These are phyloP conservation scores for Parthenolecanium corni DNA, from an alignment of 2,888 invertebrate species.

Conservation along the genomic window DNA sequence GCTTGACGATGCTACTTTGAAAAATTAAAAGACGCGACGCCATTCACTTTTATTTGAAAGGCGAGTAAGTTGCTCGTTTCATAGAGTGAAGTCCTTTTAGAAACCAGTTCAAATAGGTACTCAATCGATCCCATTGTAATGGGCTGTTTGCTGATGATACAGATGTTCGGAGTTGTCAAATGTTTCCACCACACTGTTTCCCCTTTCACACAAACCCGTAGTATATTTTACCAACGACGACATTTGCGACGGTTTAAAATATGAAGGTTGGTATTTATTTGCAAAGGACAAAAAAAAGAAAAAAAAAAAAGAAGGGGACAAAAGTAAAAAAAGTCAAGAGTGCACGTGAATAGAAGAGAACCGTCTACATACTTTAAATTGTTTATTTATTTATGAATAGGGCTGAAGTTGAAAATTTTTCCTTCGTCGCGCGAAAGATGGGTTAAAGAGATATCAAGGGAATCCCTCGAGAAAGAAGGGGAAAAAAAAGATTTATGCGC, in stretches of 20 bases:
- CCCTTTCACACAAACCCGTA: neutral
- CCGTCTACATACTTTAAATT: too few species aligned
- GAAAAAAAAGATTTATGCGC: too few species aligned
- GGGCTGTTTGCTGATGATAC: conserved; percentile 2
- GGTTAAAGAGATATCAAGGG: too few species aligned
- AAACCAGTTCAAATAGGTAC: conserved; percentile 10
- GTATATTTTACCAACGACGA: neutral
- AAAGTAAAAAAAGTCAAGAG: too few species aligned
- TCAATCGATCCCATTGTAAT: conserved; percentile 8
- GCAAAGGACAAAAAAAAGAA: too few species aligned
- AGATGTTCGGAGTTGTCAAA: conserved; percentile 16
- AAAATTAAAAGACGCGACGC: conserved; percentile 1
- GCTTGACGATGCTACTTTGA: neutral
- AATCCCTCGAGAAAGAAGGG: too few species aligned
- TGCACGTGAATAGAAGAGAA: too few species aligned
- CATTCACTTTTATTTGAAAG: neutral
- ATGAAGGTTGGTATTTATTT: too few species aligned
- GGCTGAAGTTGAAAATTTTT: too few species aligned
- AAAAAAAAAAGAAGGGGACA: too few species aligned
- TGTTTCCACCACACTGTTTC: neutral
- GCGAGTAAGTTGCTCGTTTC: neutral
- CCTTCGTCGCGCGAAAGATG: too few species aligned
- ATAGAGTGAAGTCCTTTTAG: neutral
- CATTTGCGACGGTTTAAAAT: neutral
- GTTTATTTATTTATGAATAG: too few species aligned